Conservation (phyloP, 2,113 vertebrate species). For the Lipotes vexillifer region DNA sequence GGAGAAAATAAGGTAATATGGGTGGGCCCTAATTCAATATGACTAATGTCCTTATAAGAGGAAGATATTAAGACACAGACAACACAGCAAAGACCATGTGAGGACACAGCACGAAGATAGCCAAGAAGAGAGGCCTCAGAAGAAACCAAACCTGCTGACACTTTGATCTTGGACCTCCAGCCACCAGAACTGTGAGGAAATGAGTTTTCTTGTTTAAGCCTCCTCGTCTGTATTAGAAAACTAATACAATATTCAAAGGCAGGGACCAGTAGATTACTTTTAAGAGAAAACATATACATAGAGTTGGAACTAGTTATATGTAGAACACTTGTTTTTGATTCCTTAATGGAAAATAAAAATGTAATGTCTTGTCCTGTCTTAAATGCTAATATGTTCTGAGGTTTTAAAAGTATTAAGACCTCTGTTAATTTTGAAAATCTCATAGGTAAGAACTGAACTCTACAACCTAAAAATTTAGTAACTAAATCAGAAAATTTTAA, state of each 20-base stretch:
- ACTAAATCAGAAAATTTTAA: background rate
- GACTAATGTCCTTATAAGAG: background rate
- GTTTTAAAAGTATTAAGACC: background rate
- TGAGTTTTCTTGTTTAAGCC: background rate
- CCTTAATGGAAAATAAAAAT: background rate
- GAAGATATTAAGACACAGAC: background rate
- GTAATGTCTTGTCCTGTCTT: background rate
- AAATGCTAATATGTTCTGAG: background rate
- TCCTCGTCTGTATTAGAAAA: accelerated
- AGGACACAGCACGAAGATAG: background rate
- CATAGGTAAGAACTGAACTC: background rate
- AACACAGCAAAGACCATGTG: too few relatives aligned
- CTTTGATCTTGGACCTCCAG: background rate
- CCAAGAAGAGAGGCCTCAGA: background rate
- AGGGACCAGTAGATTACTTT: background rate
- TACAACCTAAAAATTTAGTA: background rate
- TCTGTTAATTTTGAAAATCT: background rate
- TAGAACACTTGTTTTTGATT: background rate
- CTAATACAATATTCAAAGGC: background rate
- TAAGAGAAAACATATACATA: background rate
- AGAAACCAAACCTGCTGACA: background rate
- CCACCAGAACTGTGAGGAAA: background rate
- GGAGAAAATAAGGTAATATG: background rate
- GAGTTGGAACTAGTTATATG: background rate
- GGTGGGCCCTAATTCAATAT: background rate